Evolutionary conservation across 2,888 invertebrate genomes (phyloP).

Genomic region (Shargacucullia verbasci): DNA sequence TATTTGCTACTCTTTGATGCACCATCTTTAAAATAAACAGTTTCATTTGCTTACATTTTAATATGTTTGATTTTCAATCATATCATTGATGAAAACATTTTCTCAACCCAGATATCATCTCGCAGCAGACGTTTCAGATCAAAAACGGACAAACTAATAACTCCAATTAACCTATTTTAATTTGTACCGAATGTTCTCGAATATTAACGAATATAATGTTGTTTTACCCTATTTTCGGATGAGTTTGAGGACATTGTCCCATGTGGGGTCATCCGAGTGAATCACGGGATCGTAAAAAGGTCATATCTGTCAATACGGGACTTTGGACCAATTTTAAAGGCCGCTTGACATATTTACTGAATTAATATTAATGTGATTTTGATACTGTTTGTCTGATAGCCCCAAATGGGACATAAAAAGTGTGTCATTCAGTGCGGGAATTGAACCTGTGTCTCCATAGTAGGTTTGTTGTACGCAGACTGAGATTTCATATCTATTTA

Average conservation of each 20-base stretch:
- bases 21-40: constrained; percentile 7
- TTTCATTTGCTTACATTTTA: constrained; percentile 36
- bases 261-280: constrained; percentile 20
- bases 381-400: constrained; percentile 3
- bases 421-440: too few relatives aligned
- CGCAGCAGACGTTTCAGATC: constrained; percentile 41
- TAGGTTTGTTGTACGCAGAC: too few relatives aligned
- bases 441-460: too few relatives aligned
- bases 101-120: constrained; percentile 41
- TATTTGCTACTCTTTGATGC: background rate
- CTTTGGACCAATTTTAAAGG: constrained; percentile 8
- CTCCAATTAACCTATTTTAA: constrained; percentile 42
- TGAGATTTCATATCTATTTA: too few relatives aligned
- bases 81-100: constrained; percentile 37
- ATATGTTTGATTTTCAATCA: constrained; percentile 5
- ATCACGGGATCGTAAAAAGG: constrained; percentile 1
- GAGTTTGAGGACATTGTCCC: constrained; percentile 16
- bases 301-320: constrained; percentile 13
- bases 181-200: constrained; percentile 17
- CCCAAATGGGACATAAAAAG: constrained; percentile 6
- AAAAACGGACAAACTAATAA: constrained; percentile 35
- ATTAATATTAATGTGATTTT: constrained; percentile 38
- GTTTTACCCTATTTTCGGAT: constrained; percentile 30
- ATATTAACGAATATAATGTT: constrained; percentile 22
- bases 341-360: constrained; percentile 24